These are phyloP conservation scores for Caenorhabditis parvicauda DNA, from an alignment of 2,888 invertebrate genomes.

Conservation along the genomic window DNA sequence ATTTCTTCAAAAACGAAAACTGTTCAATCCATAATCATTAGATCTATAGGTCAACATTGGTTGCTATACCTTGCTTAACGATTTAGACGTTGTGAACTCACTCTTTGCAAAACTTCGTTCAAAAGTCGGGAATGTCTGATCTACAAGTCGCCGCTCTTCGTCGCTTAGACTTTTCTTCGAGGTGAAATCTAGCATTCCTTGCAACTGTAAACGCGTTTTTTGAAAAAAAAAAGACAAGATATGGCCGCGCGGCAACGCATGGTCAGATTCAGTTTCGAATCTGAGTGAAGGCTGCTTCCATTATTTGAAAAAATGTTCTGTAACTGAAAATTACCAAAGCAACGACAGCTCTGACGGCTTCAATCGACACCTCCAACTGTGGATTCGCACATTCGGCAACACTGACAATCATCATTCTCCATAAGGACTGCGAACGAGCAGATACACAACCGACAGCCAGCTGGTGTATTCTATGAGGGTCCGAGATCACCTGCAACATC, in stretches of 20 bases:
- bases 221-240: background rate
- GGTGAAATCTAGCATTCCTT: conserved; percentile 27
- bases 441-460: conserved; percentile 17
- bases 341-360: conserved; percentile 39
- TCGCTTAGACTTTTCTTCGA: conserved; percentile 26
- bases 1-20: too few species aligned
- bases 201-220: too few species aligned
- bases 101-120: conserved; percentile 33
- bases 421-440: conserved; percentile 28
- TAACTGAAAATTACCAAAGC: conserved; percentile 31
- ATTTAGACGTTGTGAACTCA: conserved; percentile 6
- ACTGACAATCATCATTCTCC: conserved; percentile 45
- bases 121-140: conserved; percentile 17
- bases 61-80: too few species aligned
- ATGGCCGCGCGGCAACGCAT: background rate
- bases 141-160: conserved; percentile 18
- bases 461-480: conserved; percentile 26
- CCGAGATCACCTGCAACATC: conserved; percentile 15
- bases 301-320: background rate
- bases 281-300: background rate
- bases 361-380: conserved; percentile 41
- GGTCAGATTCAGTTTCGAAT: background rate
- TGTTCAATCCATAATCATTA: too few species aligned
- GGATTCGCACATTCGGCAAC: conserved; percentile 40
- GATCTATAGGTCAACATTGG: too few species aligned